Evolutionary conservation across 2,113 vertebrate genomes (phyloP), one percentile per base, ranked within the genome.

Genomic region (Leuciscus idus): DNA sequence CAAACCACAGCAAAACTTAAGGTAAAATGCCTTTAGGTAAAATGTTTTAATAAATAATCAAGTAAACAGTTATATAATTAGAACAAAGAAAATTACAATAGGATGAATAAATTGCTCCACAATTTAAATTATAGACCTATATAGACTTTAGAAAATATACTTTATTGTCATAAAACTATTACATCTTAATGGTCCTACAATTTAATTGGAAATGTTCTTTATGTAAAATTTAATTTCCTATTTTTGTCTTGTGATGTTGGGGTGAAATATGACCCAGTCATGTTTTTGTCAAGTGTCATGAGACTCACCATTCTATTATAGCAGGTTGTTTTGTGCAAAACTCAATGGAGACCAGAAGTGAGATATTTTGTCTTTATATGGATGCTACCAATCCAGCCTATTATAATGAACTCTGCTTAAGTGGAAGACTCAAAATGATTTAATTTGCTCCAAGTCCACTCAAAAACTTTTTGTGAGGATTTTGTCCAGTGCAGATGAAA

Each of bases 371-470:
- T 72, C 68, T 72, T 72, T 23, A 72, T 23, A 36, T 72, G 68
- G 19, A 72, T 72, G 83, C 88, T 90, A 91, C 30, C 74, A 28
- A 84, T 61, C 28, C 28, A 46, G 59, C 26, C 90, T 89, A 92
- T 87, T 92, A 91, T 90, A 83, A 89, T 89, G 85, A 89, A 90
- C 88, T 92, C 92, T 93, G 92, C 93, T 94, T 92, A 94, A 91
- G 92, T 92, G 90, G 39, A n/a, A 73, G 21, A 73, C 39, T 46
- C 92, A 90, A 90, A 88, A 84, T 43, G 89, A 94, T 90, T 92
- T 91, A 89, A 89, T 87, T 68, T 86, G 50, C 83, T 75, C 81
- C 75, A 88, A 50, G 57, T 75, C 55, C 8, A 70, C 86, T 57
- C 81, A 80, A 68, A 85, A n/a, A 4, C 87, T 83, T 88, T 21